A percentile compares a stretch with the other conserved stretches of the same genome.
Conservation (phyloP, 2,113 vertebrate species). For the Petrocephalus zakoni region DNA sequence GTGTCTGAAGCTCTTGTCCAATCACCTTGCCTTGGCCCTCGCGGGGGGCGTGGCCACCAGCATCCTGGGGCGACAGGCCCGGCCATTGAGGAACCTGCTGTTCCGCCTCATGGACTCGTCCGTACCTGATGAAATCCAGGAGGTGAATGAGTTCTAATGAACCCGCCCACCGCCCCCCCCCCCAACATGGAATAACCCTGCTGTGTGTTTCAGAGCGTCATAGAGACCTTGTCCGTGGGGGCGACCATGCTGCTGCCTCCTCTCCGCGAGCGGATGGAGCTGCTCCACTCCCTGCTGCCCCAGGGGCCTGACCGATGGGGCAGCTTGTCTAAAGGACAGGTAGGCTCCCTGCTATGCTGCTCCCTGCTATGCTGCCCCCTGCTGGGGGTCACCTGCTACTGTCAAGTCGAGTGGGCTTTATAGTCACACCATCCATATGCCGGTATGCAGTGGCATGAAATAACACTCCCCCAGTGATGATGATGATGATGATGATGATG, state of each 20-base stretch:
- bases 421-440: neutral
- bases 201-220: slow-evolving; percentile 73
- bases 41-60: slow-evolving; percentile 96
- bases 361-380: neutral
- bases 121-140: slow-evolving; percentile 96
- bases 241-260: slow-evolving; percentile 96
- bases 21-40: slow-evolving; percentile 90
- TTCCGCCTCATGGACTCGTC: slow-evolving; percentile 96
- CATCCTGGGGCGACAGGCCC: slow-evolving; percentile 87
- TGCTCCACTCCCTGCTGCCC: slow-evolving; percentile 88
- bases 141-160: slow-evolving; percentile 56
- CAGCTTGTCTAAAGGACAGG: slow-evolving; percentile 97
- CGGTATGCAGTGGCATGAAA: neutral
- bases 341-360: slow-evolving; percentile 37
- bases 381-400: neutral
- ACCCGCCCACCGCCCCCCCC: neutral
- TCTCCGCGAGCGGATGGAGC: slow-evolving; percentile 90
- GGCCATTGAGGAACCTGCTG: slow-evolving; percentile 87
- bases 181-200: neutral
- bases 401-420: neutral
- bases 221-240: slow-evolving; percentile 95
- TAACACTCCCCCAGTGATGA: neutral
- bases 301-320: slow-evolving; percentile 97
- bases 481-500: neutral
- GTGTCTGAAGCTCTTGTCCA: slow-evolving; percentile 90